Evolutionary conservation across 2,113 vertebrate species (phyloP).

Genomic region (Aix galericulata): DNA sequence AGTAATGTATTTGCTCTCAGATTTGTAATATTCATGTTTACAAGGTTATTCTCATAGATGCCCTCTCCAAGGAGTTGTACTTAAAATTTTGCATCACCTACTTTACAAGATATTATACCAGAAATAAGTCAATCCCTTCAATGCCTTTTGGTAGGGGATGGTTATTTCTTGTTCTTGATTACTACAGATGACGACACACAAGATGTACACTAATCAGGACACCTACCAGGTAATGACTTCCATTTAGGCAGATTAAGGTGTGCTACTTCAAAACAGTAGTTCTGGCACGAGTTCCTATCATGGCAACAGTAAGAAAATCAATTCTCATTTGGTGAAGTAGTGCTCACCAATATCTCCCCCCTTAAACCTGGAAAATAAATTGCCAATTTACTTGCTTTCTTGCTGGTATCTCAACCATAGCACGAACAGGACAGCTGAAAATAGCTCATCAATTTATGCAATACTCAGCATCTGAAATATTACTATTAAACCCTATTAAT

Average conservation of each 20-base stretch:
- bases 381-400: not conserved
- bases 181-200: too few species aligned
- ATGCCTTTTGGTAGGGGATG: not conserved
- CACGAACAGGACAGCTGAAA: not conserved
- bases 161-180: not conserved
- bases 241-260: not conserved
- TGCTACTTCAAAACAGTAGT: not conserved
- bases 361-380: not conserved
- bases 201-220: not conserved
- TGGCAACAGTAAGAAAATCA: not conserved
- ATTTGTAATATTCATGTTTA: not conserved
- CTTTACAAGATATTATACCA: not conserved
- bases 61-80: not conserved
- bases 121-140: not conserved
- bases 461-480: not conserved
- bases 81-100: not conserved
- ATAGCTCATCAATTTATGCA: not conserved
- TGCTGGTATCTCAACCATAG: not conserved
- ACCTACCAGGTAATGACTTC: not conserved
- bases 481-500: not conserved
- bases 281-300: not conserved
- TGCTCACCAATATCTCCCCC: fast-evolving
- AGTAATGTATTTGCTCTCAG: not conserved
- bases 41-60: not conserved
- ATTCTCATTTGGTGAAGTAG: not conserved